Conservation (phyloP, 2,797 vertebrate genomes). For the Sebastes hubbsi region DNA sequence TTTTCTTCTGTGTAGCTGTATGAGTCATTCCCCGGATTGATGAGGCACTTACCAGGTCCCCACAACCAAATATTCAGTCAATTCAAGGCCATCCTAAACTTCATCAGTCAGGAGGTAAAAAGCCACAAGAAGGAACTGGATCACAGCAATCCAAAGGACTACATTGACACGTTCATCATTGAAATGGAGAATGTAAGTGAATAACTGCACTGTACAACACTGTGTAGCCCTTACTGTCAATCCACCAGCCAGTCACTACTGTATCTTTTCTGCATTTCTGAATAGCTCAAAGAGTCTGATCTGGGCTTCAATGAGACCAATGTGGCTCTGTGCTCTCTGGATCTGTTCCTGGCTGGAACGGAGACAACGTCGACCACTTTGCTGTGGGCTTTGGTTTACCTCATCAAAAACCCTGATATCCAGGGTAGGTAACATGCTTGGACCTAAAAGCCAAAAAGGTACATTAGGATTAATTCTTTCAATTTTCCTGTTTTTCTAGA, state of each 20-base stretch:
- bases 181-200: constrained; percentile 79
- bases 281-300: constrained; percentile 38
- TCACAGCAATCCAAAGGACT: constrained; percentile 69
- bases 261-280: not conserved
- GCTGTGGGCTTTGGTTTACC: constrained; percentile 85
- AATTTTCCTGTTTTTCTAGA: constrained; percentile 51
- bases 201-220: not conserved
- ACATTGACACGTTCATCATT: constrained; percentile 83
- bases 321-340: constrained; percentile 75
- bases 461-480: too few species aligned
- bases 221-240: not conserved
- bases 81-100: too few species aligned
- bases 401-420: constrained; percentile 81
- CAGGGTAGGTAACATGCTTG: constrained; percentile 76
- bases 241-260: not conserved
- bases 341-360: constrained; percentile 87
- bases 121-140: constrained; percentile 60
- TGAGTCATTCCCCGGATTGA: too few species aligned
- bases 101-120: too few species aligned
- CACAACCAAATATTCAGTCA: too few species aligned
- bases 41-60: too few species aligned
- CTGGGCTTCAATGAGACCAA: constrained; percentile 80
- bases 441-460: too few species aligned
- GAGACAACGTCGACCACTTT: constrained; percentile 86
- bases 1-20: too few species aligned